Evolutionary conservation across 64 coral and sea anemone species (phyloP).

Genomic region (Acropora tenuis): DNA sequence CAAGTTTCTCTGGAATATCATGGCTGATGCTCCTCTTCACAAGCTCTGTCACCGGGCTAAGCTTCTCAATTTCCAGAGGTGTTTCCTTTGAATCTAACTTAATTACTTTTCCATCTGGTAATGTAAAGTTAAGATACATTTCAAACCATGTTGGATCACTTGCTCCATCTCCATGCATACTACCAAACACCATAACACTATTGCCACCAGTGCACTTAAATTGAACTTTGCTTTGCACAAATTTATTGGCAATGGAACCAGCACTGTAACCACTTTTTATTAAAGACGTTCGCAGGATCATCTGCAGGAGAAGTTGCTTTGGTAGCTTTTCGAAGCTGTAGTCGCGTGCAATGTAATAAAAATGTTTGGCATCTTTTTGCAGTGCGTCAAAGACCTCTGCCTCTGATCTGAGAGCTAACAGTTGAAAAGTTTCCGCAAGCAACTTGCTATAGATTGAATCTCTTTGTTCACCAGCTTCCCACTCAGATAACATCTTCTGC

Average conservation of each 20-base stretch:
- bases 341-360: conserved; percentile 23
- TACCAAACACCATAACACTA: conserved; percentile 26
- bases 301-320: conserved; percentile 41
- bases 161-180: conserved; percentile 44
- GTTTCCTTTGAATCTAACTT: neutral
- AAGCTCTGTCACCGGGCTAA: conserved; percentile 57
- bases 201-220: conserved; percentile 18
- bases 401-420: conserved; percentile 40
- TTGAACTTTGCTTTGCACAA: conserved; percentile 30
- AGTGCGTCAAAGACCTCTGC: conserved; percentile 18
- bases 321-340: conserved; percentile 28
- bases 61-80: conserved; percentile 22
- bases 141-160: conserved; percentile 33
- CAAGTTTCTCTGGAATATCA: conserved; percentile 19
- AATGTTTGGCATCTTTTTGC: neutral
- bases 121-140: conserved; percentile 35
- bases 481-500: neutral
- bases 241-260: conserved; percentile 52
- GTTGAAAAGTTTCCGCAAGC: conserved; percentile 9
- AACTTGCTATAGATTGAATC: neutral
- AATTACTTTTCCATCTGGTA: conserved; percentile 50
- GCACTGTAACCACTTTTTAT: conserved; percentile 43
- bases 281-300: conserved; percentile 57
- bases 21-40: conserved; percentile 49
- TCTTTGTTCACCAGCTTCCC: neutral